Percentiles rank a stretch among this genome's conserved stretches.
These are phyloP conservation scores for Novumbra hubbsi DNA, from an alignment of 2,797 vertebrate species.

Conservation along the genomic window DNA sequence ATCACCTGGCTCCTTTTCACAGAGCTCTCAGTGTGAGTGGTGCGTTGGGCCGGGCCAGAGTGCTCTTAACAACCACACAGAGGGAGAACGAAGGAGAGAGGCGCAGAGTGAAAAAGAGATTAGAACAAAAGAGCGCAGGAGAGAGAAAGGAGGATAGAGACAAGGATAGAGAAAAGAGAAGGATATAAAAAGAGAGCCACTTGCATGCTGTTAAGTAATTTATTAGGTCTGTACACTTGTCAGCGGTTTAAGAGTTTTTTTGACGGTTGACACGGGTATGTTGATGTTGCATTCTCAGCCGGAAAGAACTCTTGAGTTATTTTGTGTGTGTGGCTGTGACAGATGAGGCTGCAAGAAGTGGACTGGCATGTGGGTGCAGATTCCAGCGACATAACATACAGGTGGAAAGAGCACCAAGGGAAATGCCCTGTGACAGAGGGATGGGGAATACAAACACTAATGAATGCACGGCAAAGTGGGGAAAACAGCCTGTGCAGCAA, in stretches of 20 bases:
- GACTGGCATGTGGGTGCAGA: not conserved
- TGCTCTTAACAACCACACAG: conserved; percentile 45
- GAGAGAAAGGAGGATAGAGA: conserved; percentile 9
- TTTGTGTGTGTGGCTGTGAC: conserved; percentile 15
- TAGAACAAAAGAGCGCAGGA: not conserved
- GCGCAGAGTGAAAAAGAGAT: conserved; percentile 5
- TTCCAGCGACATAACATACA: too few relatives aligned
- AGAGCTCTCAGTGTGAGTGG: conserved; percentile 29
- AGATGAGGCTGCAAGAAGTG: conserved; percentile 10
- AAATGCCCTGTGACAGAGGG: too few relatives aligned
- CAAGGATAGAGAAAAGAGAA: conserved; percentile 2
- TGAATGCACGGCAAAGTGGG: too few relatives aligned
- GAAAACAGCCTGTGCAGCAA: too few relatives aligned
- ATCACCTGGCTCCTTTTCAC: not conserved
- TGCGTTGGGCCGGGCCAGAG: conserved; percentile 24
- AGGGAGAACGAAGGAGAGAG: conserved; percentile 11
- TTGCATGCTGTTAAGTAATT: conserved; percentile 25
- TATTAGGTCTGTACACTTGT: conserved; percentile 39
- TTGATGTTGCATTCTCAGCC: conserved; percentile 51
- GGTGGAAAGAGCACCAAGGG: too few relatives aligned
- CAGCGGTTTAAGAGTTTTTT: conserved; percentile 41
- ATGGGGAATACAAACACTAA: too few relatives aligned
- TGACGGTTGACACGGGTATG: conserved; percentile 41
- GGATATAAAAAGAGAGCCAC: not conserved
- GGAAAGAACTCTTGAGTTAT: not conserved